Evolutionary conservation across 2,888 invertebrate species (phyloP), one percentile per base, ranked within the genome.

Genomic region (Volucella bombylans): DNA sequence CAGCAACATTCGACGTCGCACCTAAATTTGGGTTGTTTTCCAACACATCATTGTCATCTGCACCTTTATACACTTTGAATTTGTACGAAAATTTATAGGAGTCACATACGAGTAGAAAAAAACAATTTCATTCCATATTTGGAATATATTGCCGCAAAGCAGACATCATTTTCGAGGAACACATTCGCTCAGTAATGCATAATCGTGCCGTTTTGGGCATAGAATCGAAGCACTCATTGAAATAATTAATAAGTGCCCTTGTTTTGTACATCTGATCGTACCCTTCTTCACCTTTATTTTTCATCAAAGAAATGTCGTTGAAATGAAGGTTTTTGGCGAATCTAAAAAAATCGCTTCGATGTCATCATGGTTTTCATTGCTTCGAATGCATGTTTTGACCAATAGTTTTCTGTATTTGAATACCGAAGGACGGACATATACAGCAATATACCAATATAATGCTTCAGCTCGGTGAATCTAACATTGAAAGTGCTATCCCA

Each of bases 191-290:
- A n/a, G n/a, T n/a, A n/a, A n/a, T n/a, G n/a, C n/a, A n/a, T n/a
- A n/a, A n/a, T n/a, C n/a, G n/a, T n/a, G n/a, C 47, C 47, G 14
- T 38, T 31, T 62, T 61, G 2, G 61, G 61, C 8, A 61, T 45
- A 12, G 43, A 61, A 43, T 61, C 59, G 18, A 43, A 61, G 11
- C 18, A 12, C 18, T 55, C 8, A n/a, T 55, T 55, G 14, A 39
- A 39, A 57, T 54, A 8, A 54, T 54, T 31, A 54, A 12, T n/a
- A 1, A 54, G 8, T 2, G 18, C 11, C 31, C 52, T 55, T 38
- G 39, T 55, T 55, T 55, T 39, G 55, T 14, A 55, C 39, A 38
- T 39, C 14, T 38, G 55, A 55, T 39, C 39, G 55, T 68, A 23
- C 9, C 10, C n/a, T n/a, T n/a, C n/a, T n/a, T n/a, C n/a, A n/a